These are phyloP conservation scores for Drosophila micromelanica DNA, from an alignment of 1,140 invertebrate species.

Conservation along the genomic window DNA sequence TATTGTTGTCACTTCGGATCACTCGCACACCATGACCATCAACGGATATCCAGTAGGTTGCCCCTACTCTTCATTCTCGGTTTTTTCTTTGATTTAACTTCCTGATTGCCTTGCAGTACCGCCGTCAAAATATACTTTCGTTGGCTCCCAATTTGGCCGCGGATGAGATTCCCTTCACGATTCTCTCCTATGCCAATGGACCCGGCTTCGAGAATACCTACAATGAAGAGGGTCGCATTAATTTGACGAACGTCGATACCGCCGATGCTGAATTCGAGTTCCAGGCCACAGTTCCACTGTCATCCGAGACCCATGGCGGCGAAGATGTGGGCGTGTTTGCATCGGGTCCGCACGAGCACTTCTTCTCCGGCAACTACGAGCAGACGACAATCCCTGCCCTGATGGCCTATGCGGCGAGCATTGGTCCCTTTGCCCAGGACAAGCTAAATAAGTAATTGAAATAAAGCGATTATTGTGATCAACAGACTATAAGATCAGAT, in stretches of 20 bases:
- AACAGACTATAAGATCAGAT: constrained; percentile 10
- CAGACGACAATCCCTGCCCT: constrained; percentile 87
- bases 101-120: constrained; percentile 43
- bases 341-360: constrained; percentile 87
- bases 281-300: constrained; percentile 85
- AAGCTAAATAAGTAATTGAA: constrained; percentile 42
- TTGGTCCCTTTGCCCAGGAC: constrained; percentile 76
- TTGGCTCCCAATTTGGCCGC: constrained; percentile 69
- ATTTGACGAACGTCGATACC: constrained; percentile 57
- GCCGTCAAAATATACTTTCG: constrained; percentile 88
- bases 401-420: constrained; percentile 87
- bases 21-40: constrained; percentile 92
- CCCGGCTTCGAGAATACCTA: constrained; percentile 85
- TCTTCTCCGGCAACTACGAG: constrained; percentile 88
- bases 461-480: constrained; percentile 24
- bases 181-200: constrained; percentile 90
- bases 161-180: constrained; percentile 88
- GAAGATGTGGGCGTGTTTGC: constrained; percentile 89
- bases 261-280: constrained; percentile 75
- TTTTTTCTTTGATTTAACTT: background rate
- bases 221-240: constrained; percentile 46
- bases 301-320: constrained; percentile 88
- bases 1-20: constrained; percentile 92
- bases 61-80: too few species aligned
- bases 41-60: constrained; percentile 86